A percentile compares a stretch with the other conserved stretches of the same genome.
Evolutionary conservation across 2,888 invertebrate genomes (phyloP).

Genomic region (Metacarcinus magister): DNA sequence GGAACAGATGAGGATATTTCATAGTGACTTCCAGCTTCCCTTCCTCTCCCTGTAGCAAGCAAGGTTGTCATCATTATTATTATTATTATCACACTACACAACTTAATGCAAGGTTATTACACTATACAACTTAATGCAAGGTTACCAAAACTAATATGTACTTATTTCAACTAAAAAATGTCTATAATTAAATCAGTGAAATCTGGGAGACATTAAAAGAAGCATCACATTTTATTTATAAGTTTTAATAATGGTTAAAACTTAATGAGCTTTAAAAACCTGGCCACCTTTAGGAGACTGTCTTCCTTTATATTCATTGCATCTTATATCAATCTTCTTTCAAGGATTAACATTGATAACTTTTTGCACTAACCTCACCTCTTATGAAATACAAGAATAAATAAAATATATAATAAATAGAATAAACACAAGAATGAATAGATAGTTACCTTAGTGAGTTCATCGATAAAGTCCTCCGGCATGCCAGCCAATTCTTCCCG

Average conservation of each 20-base stretch:
- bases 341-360: neutral
- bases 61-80: neutral
- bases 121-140: no score
- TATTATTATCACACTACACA: neutral
- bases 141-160: no score
- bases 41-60: conserved; percentile 83
- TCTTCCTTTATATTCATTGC: neutral
- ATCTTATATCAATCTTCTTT: neutral
- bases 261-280: neutral
- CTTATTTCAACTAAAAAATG: no score
- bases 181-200: no score
- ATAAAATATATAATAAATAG: neutral
- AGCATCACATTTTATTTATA: no score
- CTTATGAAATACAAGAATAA: neutral
- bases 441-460: conserved; percentile 82
- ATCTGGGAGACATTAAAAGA: no score
- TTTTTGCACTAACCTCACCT: neutral
- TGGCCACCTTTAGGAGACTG: neutral
- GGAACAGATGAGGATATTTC: conserved; percentile 86
- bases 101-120: no score
- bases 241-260: no score
- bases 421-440: neutral
- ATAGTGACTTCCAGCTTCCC: conserved; percentile 85
- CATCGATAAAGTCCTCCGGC: conserved; percentile 83
- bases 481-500: conserved; percentile 85